These are phyloP conservation scores for Anableps anableps DNA, from an alignment of 2,797 vertebrate species.

Conservation along the genomic window DNA sequence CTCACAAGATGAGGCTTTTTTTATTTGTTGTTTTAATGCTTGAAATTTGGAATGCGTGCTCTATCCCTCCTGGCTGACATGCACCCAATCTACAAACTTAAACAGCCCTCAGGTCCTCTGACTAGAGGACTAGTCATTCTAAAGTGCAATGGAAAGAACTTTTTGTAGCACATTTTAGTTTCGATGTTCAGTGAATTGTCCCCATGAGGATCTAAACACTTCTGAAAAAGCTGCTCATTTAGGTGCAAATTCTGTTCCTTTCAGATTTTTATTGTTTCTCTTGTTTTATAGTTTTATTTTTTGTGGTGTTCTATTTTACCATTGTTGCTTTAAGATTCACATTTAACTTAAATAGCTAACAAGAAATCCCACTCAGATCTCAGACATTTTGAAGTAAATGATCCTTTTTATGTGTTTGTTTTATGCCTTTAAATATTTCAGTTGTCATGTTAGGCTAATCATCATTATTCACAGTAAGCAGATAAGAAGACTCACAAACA, in stretches of 20 bases:
- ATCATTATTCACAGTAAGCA: background rate
- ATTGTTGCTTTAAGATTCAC: background rate
- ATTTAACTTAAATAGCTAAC: background rate
- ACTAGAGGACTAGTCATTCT: background rate
- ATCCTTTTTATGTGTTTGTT: too few species aligned
- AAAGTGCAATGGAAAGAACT: background rate
- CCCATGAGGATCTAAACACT: background rate
- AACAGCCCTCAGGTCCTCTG: background rate
- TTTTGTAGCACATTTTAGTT: background rate
- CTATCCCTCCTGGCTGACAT: background rate
- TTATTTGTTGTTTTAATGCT: background rate
- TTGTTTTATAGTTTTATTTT: background rate
- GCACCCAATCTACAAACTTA: background rate
- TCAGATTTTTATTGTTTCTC: background rate
- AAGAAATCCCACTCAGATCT: too few species aligned
- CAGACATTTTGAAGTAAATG: too few species aligned
- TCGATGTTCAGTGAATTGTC: background rate
- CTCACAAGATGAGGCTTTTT: background rate
- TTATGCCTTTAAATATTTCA: background rate
- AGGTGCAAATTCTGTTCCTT: background rate
- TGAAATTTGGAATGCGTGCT: background rate
- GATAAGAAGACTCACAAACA: constrained; percentile 16
- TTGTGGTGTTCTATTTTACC: background rate
- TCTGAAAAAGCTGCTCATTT: background rate
- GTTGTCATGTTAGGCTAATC: background rate